A percentile compares a stretch with the other conserved stretches of the same genome.
Evolutionary conservation across 2,888 invertebrate species (phyloP).

Genomic region (Mesorhabditis belari): DNA sequence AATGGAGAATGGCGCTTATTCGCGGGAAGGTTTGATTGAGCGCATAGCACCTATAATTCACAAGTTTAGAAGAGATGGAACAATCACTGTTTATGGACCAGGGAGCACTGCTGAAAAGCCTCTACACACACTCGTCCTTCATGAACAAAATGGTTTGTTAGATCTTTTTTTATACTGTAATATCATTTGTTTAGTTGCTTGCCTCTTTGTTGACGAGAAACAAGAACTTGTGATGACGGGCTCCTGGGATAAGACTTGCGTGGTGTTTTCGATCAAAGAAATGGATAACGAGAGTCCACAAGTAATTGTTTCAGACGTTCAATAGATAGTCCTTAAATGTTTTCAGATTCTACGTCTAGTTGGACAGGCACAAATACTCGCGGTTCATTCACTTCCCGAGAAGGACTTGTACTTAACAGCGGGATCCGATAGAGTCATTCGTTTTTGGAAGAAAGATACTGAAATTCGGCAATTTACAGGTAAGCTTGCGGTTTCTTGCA

Average conservation of each 20-base stretch:
- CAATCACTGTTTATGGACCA: slow-evolving; percentile 29
- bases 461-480: slow-evolving; percentile 63
- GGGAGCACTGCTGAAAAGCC: slow-evolving; percentile 14
- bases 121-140: slow-evolving; percentile 12
- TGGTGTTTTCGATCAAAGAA: slow-evolving; percentile 66
- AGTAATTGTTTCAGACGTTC: too few relatives aligned
- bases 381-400: slow-evolving; percentile 53
- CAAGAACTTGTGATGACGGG: slow-evolving; percentile 69
- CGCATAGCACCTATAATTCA: not conserved
- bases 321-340: not conserved
- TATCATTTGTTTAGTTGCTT: slow-evolving; percentile 55
- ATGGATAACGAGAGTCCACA: not conserved
- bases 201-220: slow-evolving; percentile 55
- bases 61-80: slow-evolving; percentile 30
- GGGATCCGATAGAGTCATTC: slow-evolving; percentile 84
- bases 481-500: slow-evolving; percentile 6
- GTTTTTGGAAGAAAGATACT: slow-evolving; percentile 72
- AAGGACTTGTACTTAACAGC: slow-evolving; percentile 66
- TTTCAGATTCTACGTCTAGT: slow-evolving; percentile 57
- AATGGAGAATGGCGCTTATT: slow-evolving; percentile 24
- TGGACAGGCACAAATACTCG: slow-evolving; percentile 73
- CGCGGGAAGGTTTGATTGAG: slow-evolving; percentile 9
- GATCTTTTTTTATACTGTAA: not conserved
- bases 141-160: slow-evolving; percentile 23
- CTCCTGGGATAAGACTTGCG: slow-evolving; percentile 86